A percentile compares a stretch with the other conserved stretches of the same genome.
Conservation (phyloP, 2,113 vertebrate genomes). For the Calidris pygmaea region DNA sequence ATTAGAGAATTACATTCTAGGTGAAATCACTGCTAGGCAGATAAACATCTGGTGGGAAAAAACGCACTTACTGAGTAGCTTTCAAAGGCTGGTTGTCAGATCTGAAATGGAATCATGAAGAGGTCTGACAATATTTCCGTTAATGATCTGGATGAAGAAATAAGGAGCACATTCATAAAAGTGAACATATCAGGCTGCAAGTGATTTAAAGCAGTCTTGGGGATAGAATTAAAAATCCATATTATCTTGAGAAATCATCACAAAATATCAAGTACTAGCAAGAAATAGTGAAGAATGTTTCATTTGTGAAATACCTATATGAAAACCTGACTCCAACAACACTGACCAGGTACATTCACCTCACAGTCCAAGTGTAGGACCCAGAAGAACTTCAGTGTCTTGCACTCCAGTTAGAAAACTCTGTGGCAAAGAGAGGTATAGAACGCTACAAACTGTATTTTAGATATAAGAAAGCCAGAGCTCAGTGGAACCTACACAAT, state of each 20-base stretch:
- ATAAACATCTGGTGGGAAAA: conserved; percentile 10
- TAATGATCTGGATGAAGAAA: conserved; percentile 58
- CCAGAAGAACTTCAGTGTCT: neutral
- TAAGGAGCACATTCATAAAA: conserved; percentile 35
- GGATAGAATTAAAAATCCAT: neutral
- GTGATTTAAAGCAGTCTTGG: neutral
- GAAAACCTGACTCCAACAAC: neutral
- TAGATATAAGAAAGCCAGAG: neutral
- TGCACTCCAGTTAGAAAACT: neutral
- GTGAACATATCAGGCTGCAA: neutral
- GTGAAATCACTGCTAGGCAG: neutral
- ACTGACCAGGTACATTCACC: neutral
- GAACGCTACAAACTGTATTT: neutral
- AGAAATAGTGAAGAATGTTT: neutral
- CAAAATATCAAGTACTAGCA: neutral
- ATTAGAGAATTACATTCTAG: neutral
- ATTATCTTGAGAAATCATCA: neutral
- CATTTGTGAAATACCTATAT: neutral
- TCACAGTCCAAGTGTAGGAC: neutral
- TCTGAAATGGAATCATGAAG: conserved; percentile 53
- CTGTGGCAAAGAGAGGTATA: neutral
- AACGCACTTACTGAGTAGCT: conserved; percentile 27
- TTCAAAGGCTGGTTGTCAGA: conserved; percentile 44
- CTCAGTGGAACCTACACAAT: neutral
- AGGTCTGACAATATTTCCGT: conserved; percentile 46